Conservation (phyloP, 2,888 invertebrate species). For the Cremastinae sp. region DNA sequence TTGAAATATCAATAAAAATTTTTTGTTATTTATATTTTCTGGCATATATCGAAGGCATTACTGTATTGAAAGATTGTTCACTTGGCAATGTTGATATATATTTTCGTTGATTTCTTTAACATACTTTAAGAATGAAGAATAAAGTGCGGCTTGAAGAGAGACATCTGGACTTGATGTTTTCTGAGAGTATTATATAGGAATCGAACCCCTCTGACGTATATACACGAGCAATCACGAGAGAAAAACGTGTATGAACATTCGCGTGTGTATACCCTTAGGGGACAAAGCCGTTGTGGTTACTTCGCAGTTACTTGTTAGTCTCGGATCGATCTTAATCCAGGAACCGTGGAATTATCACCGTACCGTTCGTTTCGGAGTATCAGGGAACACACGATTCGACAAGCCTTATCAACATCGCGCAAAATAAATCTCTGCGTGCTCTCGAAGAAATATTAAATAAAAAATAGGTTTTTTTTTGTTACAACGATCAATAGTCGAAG, state of each 20-base stretch:
- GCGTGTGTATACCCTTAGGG: slow-evolving; percentile 8
- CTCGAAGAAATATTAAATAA: neutral
- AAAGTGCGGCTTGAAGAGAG: slow-evolving; percentile 42
- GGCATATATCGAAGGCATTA: slow-evolving; percentile 51
- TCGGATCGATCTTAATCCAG: slow-evolving; percentile 76
- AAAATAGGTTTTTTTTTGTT: no score
- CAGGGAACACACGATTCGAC: neutral
- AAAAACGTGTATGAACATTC: slow-evolving; percentile 1
- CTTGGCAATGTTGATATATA: no score
- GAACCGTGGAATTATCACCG: slow-evolving; percentile 70
- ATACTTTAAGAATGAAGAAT: no score
- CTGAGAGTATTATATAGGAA: slow-evolving; percentile 67
- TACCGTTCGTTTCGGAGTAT: slow-evolving; percentile 56
- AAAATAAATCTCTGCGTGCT: neutral
- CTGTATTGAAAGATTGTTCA: no score
- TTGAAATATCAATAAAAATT: neutral
- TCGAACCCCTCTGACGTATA: slow-evolving; percentile 61
- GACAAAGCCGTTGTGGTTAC: slow-evolving; percentile 46
- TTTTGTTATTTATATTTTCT: slow-evolving; percentile 8
- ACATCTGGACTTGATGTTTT: slow-evolving; percentile 62
- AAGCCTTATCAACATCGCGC: slow-evolving; percentile 2
- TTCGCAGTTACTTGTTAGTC: slow-evolving; percentile 73
- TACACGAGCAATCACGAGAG: slow-evolving; percentile 13
- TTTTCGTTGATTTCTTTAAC: no score
- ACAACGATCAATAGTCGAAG: no score